phyloP scores from a whole-genome alignment of 2,888 invertebrate species.

The Sylvicola cinctus region DNA sequence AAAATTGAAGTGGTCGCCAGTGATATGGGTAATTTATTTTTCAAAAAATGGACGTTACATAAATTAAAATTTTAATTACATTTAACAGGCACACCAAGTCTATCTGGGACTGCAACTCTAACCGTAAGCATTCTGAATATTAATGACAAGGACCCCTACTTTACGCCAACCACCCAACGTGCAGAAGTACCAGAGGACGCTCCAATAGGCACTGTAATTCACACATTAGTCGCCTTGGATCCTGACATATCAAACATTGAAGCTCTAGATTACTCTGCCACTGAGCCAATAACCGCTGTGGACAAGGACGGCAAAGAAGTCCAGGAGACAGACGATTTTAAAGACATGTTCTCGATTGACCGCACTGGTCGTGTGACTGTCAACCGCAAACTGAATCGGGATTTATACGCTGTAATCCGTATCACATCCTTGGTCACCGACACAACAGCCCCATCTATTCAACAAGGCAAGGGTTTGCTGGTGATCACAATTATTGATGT shows the following conservation, averaged over 20 bases:
- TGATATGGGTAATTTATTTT: conserved; percentile 37
- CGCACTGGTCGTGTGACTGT: conserved; percentile 30
- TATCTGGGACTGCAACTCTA: conserved; percentile 62
- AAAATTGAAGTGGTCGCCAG: conserved; percentile 62
- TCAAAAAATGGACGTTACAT: background rate
- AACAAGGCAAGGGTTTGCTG: conserved; percentile 47
- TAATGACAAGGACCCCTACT: conserved; percentile 73
- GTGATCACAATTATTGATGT: conserved; percentile 50
- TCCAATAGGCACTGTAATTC: conserved; percentile 43
- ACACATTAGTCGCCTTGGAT: conserved; percentile 53
- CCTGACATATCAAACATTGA: conserved; percentile 53
- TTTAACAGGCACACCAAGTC: conserved; percentile 46
- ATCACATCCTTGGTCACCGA: conserved; percentile 65
- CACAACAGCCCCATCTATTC: conserved; percentile 53
- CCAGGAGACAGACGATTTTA: conserved; percentile 23
- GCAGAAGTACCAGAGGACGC: conserved; percentile 67
- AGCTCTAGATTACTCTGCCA: conserved; percentile 39
- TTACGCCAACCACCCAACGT: conserved; percentile 56
- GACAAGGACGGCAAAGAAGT: conserved; percentile 68
- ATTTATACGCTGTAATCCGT: conserved; percentile 33
- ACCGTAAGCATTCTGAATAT: conserved; percentile 63
- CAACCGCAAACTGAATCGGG: conserved; percentile 20
- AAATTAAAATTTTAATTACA: conserved; percentile 1
- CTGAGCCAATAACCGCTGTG: conserved; percentile 53
- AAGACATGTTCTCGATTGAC: conserved; percentile 43